These are phyloP conservation scores for Cheilosia vulpina DNA, from an alignment of 2,888 invertebrate genomes.

Conservation along the genomic window DNA sequence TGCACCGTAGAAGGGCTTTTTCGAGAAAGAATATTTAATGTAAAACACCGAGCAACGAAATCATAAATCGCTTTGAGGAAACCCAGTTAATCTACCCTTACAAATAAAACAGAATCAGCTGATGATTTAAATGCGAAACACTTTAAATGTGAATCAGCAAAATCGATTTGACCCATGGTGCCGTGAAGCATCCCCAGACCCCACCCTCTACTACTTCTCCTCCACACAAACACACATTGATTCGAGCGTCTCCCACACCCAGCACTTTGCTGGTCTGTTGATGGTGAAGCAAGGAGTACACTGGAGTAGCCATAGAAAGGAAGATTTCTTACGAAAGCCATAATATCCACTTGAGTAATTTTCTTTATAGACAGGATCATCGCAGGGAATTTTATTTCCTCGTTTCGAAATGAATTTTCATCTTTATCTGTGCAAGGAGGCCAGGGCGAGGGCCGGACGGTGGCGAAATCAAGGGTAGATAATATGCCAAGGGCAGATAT, in stretches of 20 bases:
- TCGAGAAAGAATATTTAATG: neutral
- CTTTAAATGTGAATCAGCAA: constrained; percentile 44
- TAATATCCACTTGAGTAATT: constrained; percentile 74
- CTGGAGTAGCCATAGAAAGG: constrained; percentile 13
- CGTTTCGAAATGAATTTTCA: constrained; percentile 70
- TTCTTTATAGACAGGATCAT: constrained; percentile 66
- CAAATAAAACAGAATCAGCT: constrained; percentile 40
- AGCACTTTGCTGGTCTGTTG: neutral
- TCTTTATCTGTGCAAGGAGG: constrained; percentile 33
- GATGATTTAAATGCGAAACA: constrained; percentile 41
- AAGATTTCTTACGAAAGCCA: constrained; percentile 62
- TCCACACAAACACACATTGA: neutral
- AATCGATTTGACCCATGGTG: constrained; percentile 37
- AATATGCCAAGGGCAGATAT: constrained; percentile 51
- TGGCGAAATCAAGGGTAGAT: constrained; percentile 20
- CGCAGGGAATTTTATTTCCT: constrained; percentile 61
- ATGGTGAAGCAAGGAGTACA: neutral
- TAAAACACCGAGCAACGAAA: constrained; percentile 5
- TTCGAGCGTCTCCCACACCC: neutral
- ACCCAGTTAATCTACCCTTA: constrained; percentile 21
- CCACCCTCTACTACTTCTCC: neutral
- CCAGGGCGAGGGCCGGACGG: neutral
- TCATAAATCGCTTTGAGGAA: constrained; percentile 8
- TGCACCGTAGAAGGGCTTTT: neutral
- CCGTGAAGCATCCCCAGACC: constrained; percentile 30